Evolutionary conservation across 2,113 vertebrate genomes (phyloP).

Genomic region (Bujurquina vittata): DNA sequence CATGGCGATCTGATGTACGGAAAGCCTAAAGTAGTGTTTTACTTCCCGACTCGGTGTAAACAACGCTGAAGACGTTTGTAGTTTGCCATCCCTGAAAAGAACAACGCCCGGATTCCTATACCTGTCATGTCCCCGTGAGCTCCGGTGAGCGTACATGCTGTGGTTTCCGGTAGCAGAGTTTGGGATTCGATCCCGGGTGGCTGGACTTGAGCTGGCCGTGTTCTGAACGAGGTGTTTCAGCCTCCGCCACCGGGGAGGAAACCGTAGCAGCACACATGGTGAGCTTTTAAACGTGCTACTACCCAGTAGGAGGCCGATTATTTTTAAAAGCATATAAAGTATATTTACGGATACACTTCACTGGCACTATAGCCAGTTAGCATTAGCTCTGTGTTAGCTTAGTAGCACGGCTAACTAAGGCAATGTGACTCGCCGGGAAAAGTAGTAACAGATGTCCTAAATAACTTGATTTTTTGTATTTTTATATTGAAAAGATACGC

Average conservation of each 20-base stretch:
- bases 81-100: rapidly evolving
- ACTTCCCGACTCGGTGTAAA: neutral
- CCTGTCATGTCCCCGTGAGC: rapidly evolving
- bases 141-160: rapidly evolving
- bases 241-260: conserved; percentile 59
- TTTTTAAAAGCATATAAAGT: too few species aligned
- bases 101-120: rapidly evolving
- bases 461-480: neutral
- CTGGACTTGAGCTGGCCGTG: neutral
- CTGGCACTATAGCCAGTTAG: conserved; percentile 37
- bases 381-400: conserved; percentile 59
- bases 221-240: conserved; percentile 25
- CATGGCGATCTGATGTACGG: conserved; percentile 58
- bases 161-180: neutral
- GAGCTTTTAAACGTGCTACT: conserved; percentile 19
- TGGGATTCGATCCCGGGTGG: conserved; percentile 66
- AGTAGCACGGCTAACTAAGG: neutral
- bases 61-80: neutral
- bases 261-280: rapidly evolving
- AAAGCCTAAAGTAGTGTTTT: conserved; percentile 4
- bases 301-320: rapidly evolving
- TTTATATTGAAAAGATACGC: neutral
- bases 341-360: too few species aligned
- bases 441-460: neutral
- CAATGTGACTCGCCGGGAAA: neutral